Evolutionary conservation across 2,113 vertebrate genomes (phyloP).

Genomic region (Solenodon paradoxus): DNA sequence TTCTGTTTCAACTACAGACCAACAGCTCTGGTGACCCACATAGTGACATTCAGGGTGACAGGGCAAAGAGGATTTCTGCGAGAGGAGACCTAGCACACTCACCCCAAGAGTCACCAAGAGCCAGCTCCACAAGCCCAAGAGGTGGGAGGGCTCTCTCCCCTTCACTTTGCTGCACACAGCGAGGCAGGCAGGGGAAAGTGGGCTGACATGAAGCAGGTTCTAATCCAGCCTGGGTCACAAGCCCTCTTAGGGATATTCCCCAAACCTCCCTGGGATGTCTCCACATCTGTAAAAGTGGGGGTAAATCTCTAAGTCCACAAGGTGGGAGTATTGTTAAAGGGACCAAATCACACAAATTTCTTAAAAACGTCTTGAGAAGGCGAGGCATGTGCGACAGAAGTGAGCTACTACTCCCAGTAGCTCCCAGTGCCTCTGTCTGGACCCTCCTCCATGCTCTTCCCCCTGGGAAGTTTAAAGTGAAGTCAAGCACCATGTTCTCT

Average conservation of each 20-base stretch:
- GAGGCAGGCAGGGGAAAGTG: not conserved
- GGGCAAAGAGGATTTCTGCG: not conserved
- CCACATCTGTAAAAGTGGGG: not conserved
- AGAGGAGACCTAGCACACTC: not conserved
- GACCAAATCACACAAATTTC: not conserved
- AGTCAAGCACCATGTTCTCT: not conserved
- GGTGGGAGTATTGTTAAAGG: not conserved
- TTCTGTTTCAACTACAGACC: not conserved
- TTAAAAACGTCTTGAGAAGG: not conserved
- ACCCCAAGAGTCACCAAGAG: not conserved
- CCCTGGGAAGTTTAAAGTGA: not conserved
- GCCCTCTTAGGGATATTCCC: not conserved
- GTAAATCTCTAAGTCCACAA: not conserved
- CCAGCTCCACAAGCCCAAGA: not conserved
- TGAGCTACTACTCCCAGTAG: not conserved
- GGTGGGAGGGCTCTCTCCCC: accelerated
- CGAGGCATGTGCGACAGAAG: not conserved
- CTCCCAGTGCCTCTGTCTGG: not conserved
- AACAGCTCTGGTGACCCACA: not conserved
- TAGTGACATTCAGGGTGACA: not conserved
- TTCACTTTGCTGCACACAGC: not conserved
- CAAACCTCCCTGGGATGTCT: not conserved
- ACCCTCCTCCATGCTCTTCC: not conserved
- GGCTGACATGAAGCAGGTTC: not conserved
- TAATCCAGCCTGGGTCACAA: not conserved